A percentile compares a stretch with the other conserved stretches of the same genome.
Evolutionary conservation across 2,888 invertebrate species (phyloP).

Genomic region (Gastracanthus pulcherrimus): DNA sequence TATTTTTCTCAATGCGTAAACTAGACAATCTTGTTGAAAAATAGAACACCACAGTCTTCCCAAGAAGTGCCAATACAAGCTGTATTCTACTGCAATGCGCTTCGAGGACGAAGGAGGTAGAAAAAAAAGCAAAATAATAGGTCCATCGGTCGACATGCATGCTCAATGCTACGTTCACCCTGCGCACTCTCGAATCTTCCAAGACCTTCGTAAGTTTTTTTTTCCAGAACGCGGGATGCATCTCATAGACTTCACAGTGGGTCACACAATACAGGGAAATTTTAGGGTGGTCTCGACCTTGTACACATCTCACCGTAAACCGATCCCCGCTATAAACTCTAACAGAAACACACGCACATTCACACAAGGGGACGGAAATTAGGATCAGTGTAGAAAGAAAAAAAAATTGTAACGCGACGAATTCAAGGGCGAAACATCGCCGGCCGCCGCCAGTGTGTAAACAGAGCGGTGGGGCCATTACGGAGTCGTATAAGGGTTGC

Average conservation of each 20-base stretch:
- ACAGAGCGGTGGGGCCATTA: no score
- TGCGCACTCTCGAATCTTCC: background rate
- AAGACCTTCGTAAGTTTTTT: background rate
- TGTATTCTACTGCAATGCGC: no score
- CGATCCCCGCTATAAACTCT: background rate
- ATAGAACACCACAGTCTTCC: no score
- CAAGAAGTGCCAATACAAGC: no score
- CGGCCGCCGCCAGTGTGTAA: constrained; percentile 58
- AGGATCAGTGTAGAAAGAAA: constrained; percentile 47
- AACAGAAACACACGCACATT: background rate
- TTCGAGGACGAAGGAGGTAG: background rate
- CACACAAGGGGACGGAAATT: constrained; percentile 40
- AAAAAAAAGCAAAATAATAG: background rate
- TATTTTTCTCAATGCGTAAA: no score
- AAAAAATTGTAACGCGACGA: constrained; percentile 64
- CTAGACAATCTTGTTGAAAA: no score
- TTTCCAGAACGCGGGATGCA: background rate
- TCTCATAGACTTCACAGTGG: background rate
- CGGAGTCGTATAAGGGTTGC: constrained; percentile 56
- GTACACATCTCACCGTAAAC: background rate
- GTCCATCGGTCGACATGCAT: no score
- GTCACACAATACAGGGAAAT: background rate
- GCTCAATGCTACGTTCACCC: background rate
- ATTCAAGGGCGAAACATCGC: constrained; percentile 69
- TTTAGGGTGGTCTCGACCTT: constrained; percentile 35